Percentiles rank a stretch among this genome's conserved stretches.
Evolutionary conservation across 2,888 invertebrate species (phyloP).

Genomic region (Sarcophaga carnaria): DNA sequence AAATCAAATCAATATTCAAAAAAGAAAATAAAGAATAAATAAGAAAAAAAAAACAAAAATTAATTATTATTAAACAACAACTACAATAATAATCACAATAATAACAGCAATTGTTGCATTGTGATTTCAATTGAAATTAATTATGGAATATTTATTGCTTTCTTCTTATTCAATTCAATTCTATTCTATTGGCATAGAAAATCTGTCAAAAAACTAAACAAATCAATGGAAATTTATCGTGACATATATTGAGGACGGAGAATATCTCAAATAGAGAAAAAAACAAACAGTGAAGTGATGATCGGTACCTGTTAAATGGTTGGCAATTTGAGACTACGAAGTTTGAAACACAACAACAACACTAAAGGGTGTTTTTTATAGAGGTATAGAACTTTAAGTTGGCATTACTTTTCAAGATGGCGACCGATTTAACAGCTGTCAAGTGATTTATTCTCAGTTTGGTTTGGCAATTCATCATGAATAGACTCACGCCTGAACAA

Average conservation of each 20-base stretch:
- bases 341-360: too few species aligned
- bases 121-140: slow-evolving; percentile 62
- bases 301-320: neutral
- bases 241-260: neutral
- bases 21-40: slow-evolving; percentile 9
- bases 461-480: too few species aligned
- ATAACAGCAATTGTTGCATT: slow-evolving; percentile 37
- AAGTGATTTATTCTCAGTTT: too few species aligned
- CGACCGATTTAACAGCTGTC: too few species aligned
- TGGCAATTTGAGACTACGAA: too few species aligned
- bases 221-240: neutral
- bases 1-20: too few species aligned
- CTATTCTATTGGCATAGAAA: neutral
- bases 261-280: neutral
- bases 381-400: too few species aligned
- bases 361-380: too few species aligned
- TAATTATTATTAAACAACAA: neutral
- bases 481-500: too few species aligned
- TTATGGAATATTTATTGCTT: slow-evolving; percentile 50
- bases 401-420: too few species aligned
- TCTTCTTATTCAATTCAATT: neutral
- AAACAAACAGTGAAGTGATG: neutral
- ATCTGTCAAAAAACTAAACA: neutral
- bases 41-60: neutral
- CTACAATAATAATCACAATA: neutral